Base-by-base conservation (phyloP, 1,140 invertebrate genomes). In the Heliconius hewitsoni region DNA sequence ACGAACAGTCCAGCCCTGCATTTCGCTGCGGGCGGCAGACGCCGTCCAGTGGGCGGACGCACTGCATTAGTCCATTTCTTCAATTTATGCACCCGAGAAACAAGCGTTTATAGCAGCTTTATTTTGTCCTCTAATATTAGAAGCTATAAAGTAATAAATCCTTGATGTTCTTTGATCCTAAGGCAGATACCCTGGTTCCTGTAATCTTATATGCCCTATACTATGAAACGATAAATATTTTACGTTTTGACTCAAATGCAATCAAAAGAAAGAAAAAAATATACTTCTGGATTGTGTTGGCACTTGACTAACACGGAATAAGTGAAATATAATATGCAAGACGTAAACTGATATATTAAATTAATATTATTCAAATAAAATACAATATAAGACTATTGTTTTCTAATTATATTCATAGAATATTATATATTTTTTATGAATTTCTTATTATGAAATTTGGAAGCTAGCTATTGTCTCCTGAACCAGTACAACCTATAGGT, bases 11-110 rank as follows among this genome's bases (percentile, higher is more conserved):
- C 76, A 71, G 66, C 70, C 50, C 46, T 78, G 83, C 86, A 84
- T 86, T 83, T 82, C 81, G 73, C 77, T 77, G 80, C 76, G 72
- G 84, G 82, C 85, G 79, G 83, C 85, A 85, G 82, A 87, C 84
- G 81, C 80, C 81, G 84, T 82, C 73, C 76, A 71, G 90, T 92
- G 90, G 91, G 90, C 86, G 89, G 89, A 89, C 86, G 83, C 78
- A 57, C 71, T 88, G 82, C 85, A 86, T 89, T 89, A 90, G 80
- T 86, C 81, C 82, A 88, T 86, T 91, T 85, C 86, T 85, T 86
- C 86, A 89, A 90, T 91, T 88, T 89, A 89, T 90, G 80, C 81
- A 71, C 77, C 83, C 78, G 80, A 81, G 82, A 82, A 76, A 79
- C 81, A 82, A 78, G 4, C 18, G 13, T 71, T 39, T 23, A 39